Evolutionary conservation across 2,113 vertebrate species (phyloP), one percentile per base, ranked within the genome.

Genomic region (Cheirogaleus medius): DNA sequence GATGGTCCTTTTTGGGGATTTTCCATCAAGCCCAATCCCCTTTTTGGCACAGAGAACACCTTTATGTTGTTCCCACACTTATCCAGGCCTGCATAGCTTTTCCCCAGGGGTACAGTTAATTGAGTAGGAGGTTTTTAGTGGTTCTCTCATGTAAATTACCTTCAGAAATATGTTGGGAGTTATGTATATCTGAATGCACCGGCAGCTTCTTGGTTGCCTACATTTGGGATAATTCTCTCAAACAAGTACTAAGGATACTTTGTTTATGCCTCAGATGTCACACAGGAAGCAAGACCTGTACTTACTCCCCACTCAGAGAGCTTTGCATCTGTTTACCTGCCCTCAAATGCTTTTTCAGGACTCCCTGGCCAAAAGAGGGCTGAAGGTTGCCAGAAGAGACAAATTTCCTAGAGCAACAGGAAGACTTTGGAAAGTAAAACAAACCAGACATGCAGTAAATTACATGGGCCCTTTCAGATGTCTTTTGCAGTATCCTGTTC

Each of bases 361-460:
- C 95, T 98, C 98, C 97, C 91, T 5, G 14, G 80, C 96, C 97
- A 98, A 97, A 97, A 97, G 90, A 98, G 97, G 96, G 89, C 96
- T 44, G 80, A 95, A 97, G 98, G 98, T 97, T 98, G 98, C 98
- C 98, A 98, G 95, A 98, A 98, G 98, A 98, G 98, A 98, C 98
- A 97, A 97, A 98, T 98, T 98, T 98, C 97, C 98, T 97, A 97
- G 98, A 98, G 97, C 98, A 98, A 98, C 98, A 98, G 98, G 98
- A 98, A 98, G 97, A 97, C 97, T 98, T 97, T 97, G 98, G 90
- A 97, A 98, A 98, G 98, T 98, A 98, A 99, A 99, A 98, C 97
- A 98, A 98, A 98, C 98, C 98, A 98, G 98, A 98, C 98, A 44
- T 80, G 92, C 97, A 98, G 98, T 99, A 98, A 99, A 98, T 98